Base-by-base conservation (phyloP, 1,140 invertebrate genomes). In the Camponotus pennsylvanicus region DNA sequence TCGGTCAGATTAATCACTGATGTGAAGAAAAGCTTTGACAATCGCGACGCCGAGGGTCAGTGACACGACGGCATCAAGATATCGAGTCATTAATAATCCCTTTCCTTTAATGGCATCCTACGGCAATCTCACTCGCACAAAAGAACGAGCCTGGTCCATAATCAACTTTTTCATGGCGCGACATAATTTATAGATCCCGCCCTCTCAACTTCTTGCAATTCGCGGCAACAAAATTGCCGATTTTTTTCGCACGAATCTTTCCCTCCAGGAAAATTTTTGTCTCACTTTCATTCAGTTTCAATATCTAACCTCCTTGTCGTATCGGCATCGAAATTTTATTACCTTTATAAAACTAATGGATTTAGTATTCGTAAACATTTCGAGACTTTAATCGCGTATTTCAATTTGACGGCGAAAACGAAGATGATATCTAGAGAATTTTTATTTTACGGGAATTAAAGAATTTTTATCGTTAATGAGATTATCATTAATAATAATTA, bases 81-180 rank as follows among this genome's bases (percentile, higher is more conserved):
- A 79, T 49, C n/a, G 78, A 40, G 49, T 90, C 88, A 87, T 90
- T 90, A 89, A 90, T 89, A 89, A 90, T 85, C 85, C 59, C 49
- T 70, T 61, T 71, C n/a, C 32, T 57, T 21, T 40, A 32, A 40
- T 66, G n/a, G 37, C 21, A 61, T 49, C 27, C 52, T 84, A 7
- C 59, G 42, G 34, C 71, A 80, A 64, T 70, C 45, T 52, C 67
- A 11, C 40, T 45, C 40, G n/a, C 32, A 70, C 77, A 63, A 79
- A 61, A 59, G 52, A 80, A 40, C 45, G 45, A 52, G 76, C 18
- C n/a, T n/a, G 21, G 4, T 32, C 52, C 40, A 77, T 86, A 57
- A 69, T 86, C 37, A 86, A 86, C 64, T 85, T 55, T 70, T 78
- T 55, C 40, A 61, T 42, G n/a, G 9, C n/a, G 13, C 52, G 45